Conservation (phyloP, 2,888 invertebrate species). For the Drosophila ustulata region DNA sequence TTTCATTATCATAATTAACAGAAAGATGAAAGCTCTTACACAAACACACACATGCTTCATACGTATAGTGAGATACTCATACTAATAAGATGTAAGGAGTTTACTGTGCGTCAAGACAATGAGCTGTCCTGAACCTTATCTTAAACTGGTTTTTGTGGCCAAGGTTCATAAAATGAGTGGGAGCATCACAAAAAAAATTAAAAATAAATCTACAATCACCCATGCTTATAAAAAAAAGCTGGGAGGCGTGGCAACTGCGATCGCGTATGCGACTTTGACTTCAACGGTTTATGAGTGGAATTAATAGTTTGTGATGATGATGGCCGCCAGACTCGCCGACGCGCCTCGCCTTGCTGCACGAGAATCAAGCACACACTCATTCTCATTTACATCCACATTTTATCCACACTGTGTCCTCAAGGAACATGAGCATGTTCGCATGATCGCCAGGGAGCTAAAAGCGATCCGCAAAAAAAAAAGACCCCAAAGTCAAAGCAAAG, state of each 20-base stretch:
- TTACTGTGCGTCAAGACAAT: slow-evolving; percentile 8
- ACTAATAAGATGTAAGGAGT: slow-evolving; percentile 16
- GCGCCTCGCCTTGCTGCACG: slow-evolving; percentile 23
- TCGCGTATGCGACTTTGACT: slow-evolving; percentile 4
- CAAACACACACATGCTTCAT: neutral
- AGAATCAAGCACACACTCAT: neutral
- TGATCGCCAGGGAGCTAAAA: neutral
- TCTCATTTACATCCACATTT: neutral
- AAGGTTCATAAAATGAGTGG: slow-evolving; percentile 29
- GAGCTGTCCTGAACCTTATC: slow-evolving; percentile 6
- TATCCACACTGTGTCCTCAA: neutral
- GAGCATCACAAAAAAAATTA: neutral
- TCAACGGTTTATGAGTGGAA: slow-evolving; percentile 63
- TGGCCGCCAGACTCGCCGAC: slow-evolving; percentile 58
- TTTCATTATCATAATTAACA: slow-evolving; percentile 72
- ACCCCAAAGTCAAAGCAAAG: neutral
- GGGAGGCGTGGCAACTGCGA: slow-evolving; percentile 59
- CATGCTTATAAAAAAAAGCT: neutral
- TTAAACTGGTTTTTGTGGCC: slow-evolving; percentile 14
- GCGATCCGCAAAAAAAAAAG: slow-evolving; percentile 22
- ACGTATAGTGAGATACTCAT: neutral
- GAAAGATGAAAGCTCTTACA: slow-evolving; percentile 48
- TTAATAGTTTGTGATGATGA: slow-evolving; percentile 72
- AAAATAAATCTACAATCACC: neutral
- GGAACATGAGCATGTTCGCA: neutral